Evolutionary conservation across 1,140 invertebrate species (phyloP).

Genomic region (Drosophila sturtevanti): DNA sequence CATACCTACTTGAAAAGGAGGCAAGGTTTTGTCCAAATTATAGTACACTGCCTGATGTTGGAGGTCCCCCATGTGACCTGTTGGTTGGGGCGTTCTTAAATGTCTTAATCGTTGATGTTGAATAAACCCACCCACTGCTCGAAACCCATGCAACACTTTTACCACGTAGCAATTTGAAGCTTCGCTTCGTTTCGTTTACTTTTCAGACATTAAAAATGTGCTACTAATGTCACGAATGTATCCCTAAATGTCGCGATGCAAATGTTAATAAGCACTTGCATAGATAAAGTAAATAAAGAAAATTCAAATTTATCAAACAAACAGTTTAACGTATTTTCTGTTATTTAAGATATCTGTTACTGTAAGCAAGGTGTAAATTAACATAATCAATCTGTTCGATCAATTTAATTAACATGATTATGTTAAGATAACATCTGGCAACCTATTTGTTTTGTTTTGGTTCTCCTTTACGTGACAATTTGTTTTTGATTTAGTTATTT

Average conservation of each 20-base stretch:
- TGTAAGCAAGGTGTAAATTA: too few species aligned
- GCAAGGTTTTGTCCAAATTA: slow-evolving; percentile 53
- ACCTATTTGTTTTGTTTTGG: too few species aligned
- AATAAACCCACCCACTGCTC: slow-evolving; percentile 24
- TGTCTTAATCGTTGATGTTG: slow-evolving; percentile 60
- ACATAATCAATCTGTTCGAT: too few species aligned
- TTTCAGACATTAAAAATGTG: slow-evolving; percentile 56
- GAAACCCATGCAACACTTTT: slow-evolving; percentile 37
- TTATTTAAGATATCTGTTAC: too few species aligned
- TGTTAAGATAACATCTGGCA: too few species aligned
- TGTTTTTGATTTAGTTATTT: too few species aligned
- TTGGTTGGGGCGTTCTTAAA: slow-evolving; percentile 43
- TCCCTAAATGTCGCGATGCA: slow-evolving; percentile 45
- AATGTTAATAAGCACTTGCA: slow-evolving; percentile 45
- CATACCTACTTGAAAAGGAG: neutral
- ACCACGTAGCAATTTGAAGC: slow-evolving; percentile 47
- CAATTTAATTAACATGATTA: too few species aligned
- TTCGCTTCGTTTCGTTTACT: slow-evolving; percentile 42
- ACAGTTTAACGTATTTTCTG: neutral
- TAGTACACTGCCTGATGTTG: slow-evolving; percentile 8
- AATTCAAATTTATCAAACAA: neutral
- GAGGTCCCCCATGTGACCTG: neutral
- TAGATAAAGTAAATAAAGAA: neutral
- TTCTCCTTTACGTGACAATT: too few species aligned
- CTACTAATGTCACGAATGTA: slow-evolving; percentile 43